A percentile compares a stretch with the other conserved stretches of the same genome.
Conservation (phyloP, 1,140 invertebrate species). For the Steinernema feltiae region DNA sequence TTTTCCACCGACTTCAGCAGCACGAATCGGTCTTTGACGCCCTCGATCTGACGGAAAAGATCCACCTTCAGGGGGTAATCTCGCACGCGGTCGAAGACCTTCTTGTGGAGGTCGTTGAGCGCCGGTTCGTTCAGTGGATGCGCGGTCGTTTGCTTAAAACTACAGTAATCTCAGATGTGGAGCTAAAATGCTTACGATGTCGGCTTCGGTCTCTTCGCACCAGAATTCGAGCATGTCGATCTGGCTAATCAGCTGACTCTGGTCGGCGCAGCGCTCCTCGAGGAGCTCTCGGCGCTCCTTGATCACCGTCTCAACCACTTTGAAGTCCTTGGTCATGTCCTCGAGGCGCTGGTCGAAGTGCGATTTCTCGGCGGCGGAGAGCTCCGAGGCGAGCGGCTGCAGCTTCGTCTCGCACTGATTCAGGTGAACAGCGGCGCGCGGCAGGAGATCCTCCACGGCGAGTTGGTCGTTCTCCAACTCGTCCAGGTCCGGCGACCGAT, state of each 20-base stretch:
- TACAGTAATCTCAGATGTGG: neutral
- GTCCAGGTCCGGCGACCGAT: neutral
- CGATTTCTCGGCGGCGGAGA: neutral
- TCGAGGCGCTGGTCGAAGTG: neutral
- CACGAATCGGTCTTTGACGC: slow-evolving; percentile 2
- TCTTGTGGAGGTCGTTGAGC: neutral
- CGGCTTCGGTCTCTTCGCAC: slow-evolving; percentile 8
- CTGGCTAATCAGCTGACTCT: neutral
- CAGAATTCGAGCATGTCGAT: neutral
- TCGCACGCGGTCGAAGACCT: neutral
- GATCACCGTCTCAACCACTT: neutral
- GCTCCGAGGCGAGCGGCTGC: neutral
- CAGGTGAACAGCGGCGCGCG: neutral
- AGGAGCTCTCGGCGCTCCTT: neutral
- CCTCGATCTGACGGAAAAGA: neutral
- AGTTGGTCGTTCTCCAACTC: neutral
- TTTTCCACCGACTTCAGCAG: neutral
- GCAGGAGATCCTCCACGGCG: slow-evolving; percentile 6
- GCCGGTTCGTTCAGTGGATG: neutral
- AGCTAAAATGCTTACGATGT: neutral
- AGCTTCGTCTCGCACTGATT: slow-evolving; percentile 6
- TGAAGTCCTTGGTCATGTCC: neutral
- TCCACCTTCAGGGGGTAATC: neutral
- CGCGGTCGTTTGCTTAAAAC: neutral
- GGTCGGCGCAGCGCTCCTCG: neutral